Conservation (phyloP, 2,797 vertebrate genomes). For the Neostethus bicornis region DNA sequence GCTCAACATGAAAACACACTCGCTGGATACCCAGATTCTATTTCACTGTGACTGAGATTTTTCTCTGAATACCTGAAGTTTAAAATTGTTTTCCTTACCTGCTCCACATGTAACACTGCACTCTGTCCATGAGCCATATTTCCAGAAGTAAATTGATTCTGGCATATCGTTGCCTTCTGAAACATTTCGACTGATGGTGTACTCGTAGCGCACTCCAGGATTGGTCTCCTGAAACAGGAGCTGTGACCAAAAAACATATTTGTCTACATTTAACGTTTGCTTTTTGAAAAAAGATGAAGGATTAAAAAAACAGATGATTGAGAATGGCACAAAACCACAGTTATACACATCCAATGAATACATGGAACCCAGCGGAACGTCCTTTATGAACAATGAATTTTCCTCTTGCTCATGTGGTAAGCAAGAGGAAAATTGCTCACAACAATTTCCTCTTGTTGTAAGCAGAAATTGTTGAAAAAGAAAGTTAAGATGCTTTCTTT, state of each 20-base stretch:
- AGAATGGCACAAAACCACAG: not conserved
- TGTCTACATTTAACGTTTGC: not conserved
- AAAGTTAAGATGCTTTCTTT: not conserved
- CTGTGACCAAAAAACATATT: constrained; percentile 68
- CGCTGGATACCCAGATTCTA: not conserved
- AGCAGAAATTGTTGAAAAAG: too few relatives aligned
- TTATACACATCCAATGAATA: not conserved
- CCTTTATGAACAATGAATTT: not conserved
- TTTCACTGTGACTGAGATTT: not conserved
- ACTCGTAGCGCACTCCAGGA: constrained; percentile 92
- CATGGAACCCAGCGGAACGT: not conserved
- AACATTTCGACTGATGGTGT: constrained; percentile 84
- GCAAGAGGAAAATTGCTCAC: too few relatives aligned
- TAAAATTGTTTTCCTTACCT: constrained; percentile 74
- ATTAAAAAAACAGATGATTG: not conserved
- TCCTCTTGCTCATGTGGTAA: too few relatives aligned
- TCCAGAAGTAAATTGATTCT: constrained; percentile 86
- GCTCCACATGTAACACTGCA: constrained; percentile 91
- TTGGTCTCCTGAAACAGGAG: constrained; percentile 96
- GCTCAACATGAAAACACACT: not conserved
- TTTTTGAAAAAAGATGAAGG: not conserved
- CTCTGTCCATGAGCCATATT: constrained; percentile 87
- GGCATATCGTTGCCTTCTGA: constrained; percentile 56
- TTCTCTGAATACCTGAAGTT: too few relatives aligned
- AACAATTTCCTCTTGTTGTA: too few relatives aligned